A percentile compares a stretch with the other conserved stretches of the same genome.
These are phyloP conservation scores for Lagria hirta DNA, from an alignment of 2,888 invertebrate genomes.

Conservation along the genomic window DNA sequence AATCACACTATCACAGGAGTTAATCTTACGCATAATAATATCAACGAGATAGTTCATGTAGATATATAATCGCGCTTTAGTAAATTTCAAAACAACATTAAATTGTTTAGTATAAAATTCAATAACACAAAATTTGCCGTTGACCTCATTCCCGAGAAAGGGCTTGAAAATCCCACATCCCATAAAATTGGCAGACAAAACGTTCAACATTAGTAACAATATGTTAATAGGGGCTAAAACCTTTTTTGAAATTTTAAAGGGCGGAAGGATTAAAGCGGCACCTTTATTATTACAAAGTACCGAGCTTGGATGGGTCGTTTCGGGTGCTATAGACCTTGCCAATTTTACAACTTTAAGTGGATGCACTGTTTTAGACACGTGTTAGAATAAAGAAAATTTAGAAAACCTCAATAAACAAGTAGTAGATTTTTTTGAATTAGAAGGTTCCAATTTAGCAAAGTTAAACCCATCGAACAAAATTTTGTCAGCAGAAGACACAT, in stretches of 20 bases:
- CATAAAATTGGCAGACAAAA: not conserved
- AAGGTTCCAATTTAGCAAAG: not conserved
- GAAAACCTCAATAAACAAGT: constrained; percentile 2
- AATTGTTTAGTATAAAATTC: not conserved
- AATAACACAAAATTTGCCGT: not conserved
- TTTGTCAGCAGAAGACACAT: too few species aligned
- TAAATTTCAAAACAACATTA: not conserved
- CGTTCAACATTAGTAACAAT: constrained; percentile 1
- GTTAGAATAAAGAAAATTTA: not conserved
- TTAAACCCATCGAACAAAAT: not conserved
- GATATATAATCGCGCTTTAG: not conserved
- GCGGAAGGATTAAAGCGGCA: not conserved
- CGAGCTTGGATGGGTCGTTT: constrained; percentile 16
- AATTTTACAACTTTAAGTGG: not conserved
- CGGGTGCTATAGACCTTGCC: constrained; percentile 1
- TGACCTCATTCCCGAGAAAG: not conserved
- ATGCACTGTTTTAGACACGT: too few species aligned
- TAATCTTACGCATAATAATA: not conserved
- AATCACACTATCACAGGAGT: constrained; percentile 1
- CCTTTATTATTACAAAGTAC: constrained; percentile 6
- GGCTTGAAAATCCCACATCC: not conserved
- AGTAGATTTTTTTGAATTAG: constrained; percentile 18
- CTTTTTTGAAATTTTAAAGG: constrained; percentile 6
- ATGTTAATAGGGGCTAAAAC: constrained; percentile 7
- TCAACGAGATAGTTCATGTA: not conserved